Evolutionary conservation across 2,113 vertebrate genomes (phyloP).

Genomic region (Fulmarus glacialis): DNA sequence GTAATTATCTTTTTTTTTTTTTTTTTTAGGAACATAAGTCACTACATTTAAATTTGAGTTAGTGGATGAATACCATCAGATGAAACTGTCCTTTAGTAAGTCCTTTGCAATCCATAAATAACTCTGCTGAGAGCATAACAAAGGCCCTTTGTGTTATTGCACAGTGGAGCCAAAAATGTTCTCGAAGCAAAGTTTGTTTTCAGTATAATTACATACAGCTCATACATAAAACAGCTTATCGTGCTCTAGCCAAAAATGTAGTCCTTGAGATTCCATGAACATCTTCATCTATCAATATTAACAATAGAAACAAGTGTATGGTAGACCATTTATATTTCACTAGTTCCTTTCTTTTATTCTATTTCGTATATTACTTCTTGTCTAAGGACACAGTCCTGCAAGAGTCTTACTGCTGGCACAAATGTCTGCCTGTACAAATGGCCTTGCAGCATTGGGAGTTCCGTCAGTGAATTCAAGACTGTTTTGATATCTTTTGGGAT

Average conservation of each 20-base stretch:
- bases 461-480: not conserved
- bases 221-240: constrained; percentile 32
- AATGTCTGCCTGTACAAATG: not conserved
- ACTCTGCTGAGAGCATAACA: constrained; percentile 22
- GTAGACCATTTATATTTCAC: not conserved
- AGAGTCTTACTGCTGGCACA: constrained; percentile 5
- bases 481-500: not conserved
- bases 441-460: not conserved
- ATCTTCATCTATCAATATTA: not conserved
- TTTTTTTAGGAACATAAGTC: not conserved
- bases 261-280: not conserved
- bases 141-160: constrained; percentile 40
- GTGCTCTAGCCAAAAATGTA: not conserved
- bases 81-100: constrained; percentile 14
- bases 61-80: constrained; percentile 1
- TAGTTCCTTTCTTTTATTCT: not conserved
- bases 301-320: not conserved
- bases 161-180: constrained; percentile 56
- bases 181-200: constrained; percentile 60
- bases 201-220: constrained; percentile 41
- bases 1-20: not conserved
- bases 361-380: not conserved
- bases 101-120: constrained; percentile 32
- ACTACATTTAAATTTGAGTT: not conserved
- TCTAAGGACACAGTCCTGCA: not conserved